Conservation (phyloP, 1,140 invertebrate genomes). For the Bombus waltoni region DNA sequence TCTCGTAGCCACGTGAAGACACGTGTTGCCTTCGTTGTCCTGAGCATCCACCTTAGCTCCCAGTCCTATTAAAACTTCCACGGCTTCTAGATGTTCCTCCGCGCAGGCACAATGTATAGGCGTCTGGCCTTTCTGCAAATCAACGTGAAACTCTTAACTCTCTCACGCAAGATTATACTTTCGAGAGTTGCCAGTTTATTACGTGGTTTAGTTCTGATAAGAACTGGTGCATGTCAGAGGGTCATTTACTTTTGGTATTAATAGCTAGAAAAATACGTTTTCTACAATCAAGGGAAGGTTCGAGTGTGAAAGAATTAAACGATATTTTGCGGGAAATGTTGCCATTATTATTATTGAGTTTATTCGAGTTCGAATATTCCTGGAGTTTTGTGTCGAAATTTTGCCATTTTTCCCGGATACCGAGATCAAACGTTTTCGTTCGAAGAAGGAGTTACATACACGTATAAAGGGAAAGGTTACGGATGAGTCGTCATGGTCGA, state of each 20-base stretch:
- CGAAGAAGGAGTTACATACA: not conserved
- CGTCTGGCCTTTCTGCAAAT: slow-evolving; percentile 85
- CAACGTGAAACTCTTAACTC: not conserved
- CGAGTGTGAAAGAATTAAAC: too few species aligned
- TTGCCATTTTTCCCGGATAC: not conserved
- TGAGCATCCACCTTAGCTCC: slow-evolving; percentile 84
- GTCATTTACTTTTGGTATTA: too few species aligned
- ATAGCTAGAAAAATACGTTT: too few species aligned
- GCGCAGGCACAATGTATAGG: slow-evolving; percentile 90
- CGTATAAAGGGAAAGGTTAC: not conserved
- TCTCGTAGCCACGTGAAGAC: slow-evolving; percentile 91
- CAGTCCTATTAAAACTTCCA: slow-evolving; percentile 85
- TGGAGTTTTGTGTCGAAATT: too few species aligned
- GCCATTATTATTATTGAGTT: too few species aligned
- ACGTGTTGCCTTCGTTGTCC: slow-evolving; percentile 90
- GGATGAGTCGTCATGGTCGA: not conserved
- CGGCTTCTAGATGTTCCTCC: slow-evolving; percentile 87
- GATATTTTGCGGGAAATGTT: too few species aligned
- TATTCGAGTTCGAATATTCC: too few species aligned
- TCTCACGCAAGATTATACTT: too few species aligned
- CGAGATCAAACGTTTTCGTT: not conserved
- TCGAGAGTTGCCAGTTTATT: too few species aligned
- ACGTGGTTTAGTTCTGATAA: too few species aligned
- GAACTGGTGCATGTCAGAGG: too few species aligned
- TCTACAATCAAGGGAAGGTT: too few species aligned